Evolutionary conservation across 2,888 invertebrate species (phyloP).

Genomic region (Netelia virgata): DNA sequence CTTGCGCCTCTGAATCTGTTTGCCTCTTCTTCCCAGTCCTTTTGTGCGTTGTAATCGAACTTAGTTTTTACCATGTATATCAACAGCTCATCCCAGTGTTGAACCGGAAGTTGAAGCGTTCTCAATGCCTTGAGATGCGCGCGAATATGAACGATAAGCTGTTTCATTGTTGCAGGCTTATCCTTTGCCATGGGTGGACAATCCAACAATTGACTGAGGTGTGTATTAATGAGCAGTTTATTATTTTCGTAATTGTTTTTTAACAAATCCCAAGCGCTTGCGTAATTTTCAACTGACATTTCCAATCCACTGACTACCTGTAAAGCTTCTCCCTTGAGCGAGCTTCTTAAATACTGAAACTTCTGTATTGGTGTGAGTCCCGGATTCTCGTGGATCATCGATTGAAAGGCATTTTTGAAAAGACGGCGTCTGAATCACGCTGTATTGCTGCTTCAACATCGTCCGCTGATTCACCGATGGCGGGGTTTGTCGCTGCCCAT

Average conservation of each 20-base stretch:
- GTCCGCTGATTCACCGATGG: not conserved
- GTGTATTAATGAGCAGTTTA: conserved; percentile 68
- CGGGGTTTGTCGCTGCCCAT: not conserved
- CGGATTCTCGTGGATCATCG: conserved; percentile 70
- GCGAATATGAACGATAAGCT: conserved; percentile 61
- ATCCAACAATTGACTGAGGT: conserved; percentile 67
- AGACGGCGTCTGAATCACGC: conserved; percentile 43
- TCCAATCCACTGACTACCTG: conserved; percentile 67
- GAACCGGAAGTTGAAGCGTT: no score
- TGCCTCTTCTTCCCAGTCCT: conserved; percentile 55
- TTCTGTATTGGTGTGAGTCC: conserved; percentile 67
- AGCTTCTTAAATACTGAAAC: conserved; percentile 69
- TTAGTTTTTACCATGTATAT: no score
- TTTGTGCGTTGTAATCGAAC: conserved; percentile 35
- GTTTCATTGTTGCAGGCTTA: conserved; percentile 25
- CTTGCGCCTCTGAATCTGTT: not conserved
- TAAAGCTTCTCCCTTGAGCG: conserved; percentile 56
- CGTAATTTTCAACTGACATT: conserved; percentile 69
- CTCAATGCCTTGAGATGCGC: no score
- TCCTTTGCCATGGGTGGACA: conserved; percentile 55
- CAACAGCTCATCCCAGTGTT: no score
- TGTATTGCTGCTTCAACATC: conserved; percentile 13
- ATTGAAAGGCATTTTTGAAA: conserved; percentile 68
- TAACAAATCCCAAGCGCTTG: conserved; percentile 67
- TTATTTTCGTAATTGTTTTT: conserved; percentile 68